Conservation (phyloP, 2,113 vertebrate species). For the Rhynchopsitta pachyrhyncha region DNA sequence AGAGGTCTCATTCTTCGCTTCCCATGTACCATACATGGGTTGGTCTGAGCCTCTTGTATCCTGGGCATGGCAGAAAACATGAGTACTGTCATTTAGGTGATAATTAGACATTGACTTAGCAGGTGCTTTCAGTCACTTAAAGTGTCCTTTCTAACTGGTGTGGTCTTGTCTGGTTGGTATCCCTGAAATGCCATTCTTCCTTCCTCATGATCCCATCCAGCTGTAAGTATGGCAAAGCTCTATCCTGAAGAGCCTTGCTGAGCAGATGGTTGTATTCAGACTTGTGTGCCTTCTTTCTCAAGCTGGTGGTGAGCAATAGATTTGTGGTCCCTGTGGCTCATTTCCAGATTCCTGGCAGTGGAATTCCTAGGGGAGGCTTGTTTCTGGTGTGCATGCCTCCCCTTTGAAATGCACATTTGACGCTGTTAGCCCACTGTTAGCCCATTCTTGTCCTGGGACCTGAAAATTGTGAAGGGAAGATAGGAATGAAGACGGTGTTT, state of each 20-base stretch:
- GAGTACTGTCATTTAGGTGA: neutral
- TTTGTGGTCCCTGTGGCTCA: fast-evolving
- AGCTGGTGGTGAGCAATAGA: neutral
- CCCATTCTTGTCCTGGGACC: neutral
- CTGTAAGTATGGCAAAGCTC: neutral
- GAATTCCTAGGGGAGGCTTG: neutral
- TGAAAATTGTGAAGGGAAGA: neutral
- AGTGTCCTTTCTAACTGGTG: fast-evolving
- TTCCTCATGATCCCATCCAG: neutral
- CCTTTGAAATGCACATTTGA: neutral
- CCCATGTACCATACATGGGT: fast-evolving
- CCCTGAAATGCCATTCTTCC: neutral
- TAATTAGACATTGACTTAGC: neutral
- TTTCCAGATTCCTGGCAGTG: neutral
- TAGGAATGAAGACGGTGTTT: neutral
- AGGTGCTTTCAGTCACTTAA: neutral
- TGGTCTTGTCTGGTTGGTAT: neutral
- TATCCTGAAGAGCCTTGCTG: neutral
- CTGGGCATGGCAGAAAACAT: neutral
- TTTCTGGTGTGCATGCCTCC: neutral
- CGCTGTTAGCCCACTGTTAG: neutral
- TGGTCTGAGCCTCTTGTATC: neutral
- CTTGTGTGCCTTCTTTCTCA: neutral
- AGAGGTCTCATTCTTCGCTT: neutral
- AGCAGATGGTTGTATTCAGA: neutral